Evolutionary conservation across 2,888 invertebrate species (phyloP).

Genomic region (Limenitis camilla): DNA sequence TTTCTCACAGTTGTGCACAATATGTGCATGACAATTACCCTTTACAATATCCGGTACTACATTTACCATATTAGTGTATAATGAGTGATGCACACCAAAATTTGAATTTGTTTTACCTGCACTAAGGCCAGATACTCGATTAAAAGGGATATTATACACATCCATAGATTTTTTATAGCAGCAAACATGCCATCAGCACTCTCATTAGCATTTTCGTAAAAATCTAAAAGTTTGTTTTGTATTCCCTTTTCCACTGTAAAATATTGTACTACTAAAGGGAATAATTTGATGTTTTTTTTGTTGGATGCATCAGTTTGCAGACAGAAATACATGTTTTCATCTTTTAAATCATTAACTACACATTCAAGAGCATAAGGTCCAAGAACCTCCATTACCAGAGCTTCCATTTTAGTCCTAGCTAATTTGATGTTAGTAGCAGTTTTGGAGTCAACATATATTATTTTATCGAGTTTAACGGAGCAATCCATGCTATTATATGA

Average conservation of each 20-base stretch:
- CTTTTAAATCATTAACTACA: constrained; percentile 27
- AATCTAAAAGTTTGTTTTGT: constrained; percentile 29
- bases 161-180: constrained; percentile 28
- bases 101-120: constrained; percentile 35
- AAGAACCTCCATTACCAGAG: constrained; percentile 30
- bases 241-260: constrained; percentile 25
- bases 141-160: constrained; percentile 25
- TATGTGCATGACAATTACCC: too few relatives aligned
- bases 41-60: neutral
- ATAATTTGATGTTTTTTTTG: constrained; percentile 30
- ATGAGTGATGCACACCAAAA: neutral
- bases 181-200: constrained; percentile 30
- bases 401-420: constrained; percentile 32
- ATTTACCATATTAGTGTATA: neutral
- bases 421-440: constrained; percentile 12
- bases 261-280: constrained; percentile 31
- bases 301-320: constrained; percentile 32
- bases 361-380: constrained; percentile 24
- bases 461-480: constrained; percentile 26
- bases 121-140: constrained; percentile 33
- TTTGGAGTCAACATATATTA: constrained; percentile 26
- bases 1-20: constrained; percentile 15
- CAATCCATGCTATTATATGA: constrained; percentile 29
- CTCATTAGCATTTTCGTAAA: constrained; percentile 31
- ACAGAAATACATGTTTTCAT: constrained; percentile 25